A percentile compares a stretch with the other conserved stretches of the same genome.
Conservation (phyloP, 37 sponge, comb jelly and placozoan species). For the Spongilla lacustris region DNA sequence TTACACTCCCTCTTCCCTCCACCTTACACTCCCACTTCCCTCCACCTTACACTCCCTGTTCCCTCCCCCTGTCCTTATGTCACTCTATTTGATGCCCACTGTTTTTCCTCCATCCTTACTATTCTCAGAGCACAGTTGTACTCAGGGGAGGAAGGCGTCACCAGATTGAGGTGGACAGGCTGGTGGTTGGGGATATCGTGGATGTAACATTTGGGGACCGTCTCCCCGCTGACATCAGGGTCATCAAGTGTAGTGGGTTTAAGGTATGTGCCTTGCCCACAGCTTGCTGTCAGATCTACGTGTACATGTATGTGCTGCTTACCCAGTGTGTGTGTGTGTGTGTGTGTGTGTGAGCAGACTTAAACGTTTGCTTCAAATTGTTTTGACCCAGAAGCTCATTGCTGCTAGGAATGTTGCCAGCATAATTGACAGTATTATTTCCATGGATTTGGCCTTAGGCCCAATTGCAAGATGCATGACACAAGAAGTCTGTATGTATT, state of each 20-base stretch:
- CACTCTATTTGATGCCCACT: too few relatives aligned
- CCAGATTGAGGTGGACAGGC: constrained; percentile 56
- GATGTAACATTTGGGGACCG: constrained; percentile 94
- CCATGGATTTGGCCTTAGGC: constrained; percentile 3
- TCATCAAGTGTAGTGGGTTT: constrained; percentile 79
- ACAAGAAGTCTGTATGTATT: neutral
- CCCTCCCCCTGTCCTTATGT: too few relatives aligned
- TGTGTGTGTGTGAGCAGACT: too few relatives aligned
- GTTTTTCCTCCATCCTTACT: too few relatives aligned
- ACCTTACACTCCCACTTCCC: too few relatives aligned
- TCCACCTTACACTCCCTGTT: too few relatives aligned
- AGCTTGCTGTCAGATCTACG: too few relatives aligned
- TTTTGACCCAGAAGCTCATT: too few relatives aligned
- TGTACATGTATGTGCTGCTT: too few relatives aligned
- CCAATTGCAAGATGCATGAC: neutral
- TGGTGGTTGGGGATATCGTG: constrained; percentile 95
- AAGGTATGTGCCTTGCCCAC: constrained; percentile 81
- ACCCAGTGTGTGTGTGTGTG: too few relatives aligned
- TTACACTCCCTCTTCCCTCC: too few relatives aligned
- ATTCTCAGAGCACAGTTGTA: constrained; percentile 73
- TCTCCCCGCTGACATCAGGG: constrained; percentile 94
- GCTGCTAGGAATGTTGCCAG: constrained; percentile 3
- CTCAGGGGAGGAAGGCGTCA: constrained; percentile 70
- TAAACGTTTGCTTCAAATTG: too few relatives aligned
- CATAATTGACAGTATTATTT: constrained; percentile 10